Base-by-base conservation (phyloP, 2,888 invertebrate genomes). In the Pyrgus malvae region DNA sequence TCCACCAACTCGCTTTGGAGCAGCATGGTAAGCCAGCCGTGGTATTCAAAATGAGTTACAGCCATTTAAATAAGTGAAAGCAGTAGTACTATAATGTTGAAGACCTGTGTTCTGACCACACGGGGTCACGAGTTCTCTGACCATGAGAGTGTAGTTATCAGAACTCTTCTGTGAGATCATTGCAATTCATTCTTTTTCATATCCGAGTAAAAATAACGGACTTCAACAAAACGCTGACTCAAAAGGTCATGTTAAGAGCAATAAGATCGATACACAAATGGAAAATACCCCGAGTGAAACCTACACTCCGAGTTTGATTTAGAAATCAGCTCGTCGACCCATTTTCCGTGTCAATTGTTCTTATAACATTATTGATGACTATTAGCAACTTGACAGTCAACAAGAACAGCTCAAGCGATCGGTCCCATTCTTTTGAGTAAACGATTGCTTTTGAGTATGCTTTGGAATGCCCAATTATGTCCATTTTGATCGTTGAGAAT, bases 341-440 rank as follows among this genome's bases (percentile, higher is more conserved):
- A 53, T 53, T 45, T 53, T 37, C 37, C 44, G 44, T 53, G 44
- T 53, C 51, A 45, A 53, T 53, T 53, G 51, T 53, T 53, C 44
- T 45, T 29, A 45, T 29, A 37, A 51, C 51, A 29, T 53, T 44
- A 53, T 53, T 45, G 37, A 53, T 45, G 44, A 45, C 44, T 44
- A 44, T 45, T 53, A 53, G 44, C 51, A 38, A 53, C 51, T 53
- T 53, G 35, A 45, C 44, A 53, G 12, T 53, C 51, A 38, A 51
- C 17, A 29, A 53, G 29, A 53, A 19, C 14, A n/a, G 23, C 14
- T 23, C 7, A 12, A 37, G 17, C 27, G 17, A 44, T 35, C 27
- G 11, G 35, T 42, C 44, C 35, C 12, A 17, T 44, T 51, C 17
- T n/a, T n/a, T n/a, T n/a, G n/a, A 35, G 25, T 31, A 8, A 23